A percentile compares a stretch with the other conserved stretches of the same genome.
Evolutionary conservation across 1,140 invertebrate genomes (phyloP).

Genomic region (Ylistrum balloti): DNA sequence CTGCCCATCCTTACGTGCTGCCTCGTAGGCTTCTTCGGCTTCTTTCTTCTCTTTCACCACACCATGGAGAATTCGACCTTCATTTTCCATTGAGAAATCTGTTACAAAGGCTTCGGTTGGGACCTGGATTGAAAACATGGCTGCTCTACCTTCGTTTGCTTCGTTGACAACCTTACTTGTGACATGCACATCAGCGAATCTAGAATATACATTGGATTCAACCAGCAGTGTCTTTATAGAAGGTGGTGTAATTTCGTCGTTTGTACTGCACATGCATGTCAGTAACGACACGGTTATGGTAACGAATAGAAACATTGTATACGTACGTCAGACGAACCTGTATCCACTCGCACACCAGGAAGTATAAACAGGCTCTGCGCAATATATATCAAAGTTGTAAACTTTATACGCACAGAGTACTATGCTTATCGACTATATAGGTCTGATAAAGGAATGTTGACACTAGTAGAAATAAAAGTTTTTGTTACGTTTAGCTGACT

Average conservation of each 20-base stretch:
- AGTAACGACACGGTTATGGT: not conserved
- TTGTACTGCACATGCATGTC: not conserved
- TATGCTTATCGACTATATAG: too few species aligned
- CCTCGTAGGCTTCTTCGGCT: conserved; percentile 60
- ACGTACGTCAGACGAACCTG: too few species aligned
- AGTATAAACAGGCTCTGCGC: not conserved
- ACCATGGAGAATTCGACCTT: conserved; percentile 52
- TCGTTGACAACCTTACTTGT: conserved; percentile 57
- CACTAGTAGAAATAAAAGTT: too few species aligned
- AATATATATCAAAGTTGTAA: too few species aligned
- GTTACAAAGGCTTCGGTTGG: conserved; percentile 71
- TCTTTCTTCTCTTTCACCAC: conserved; percentile 63
- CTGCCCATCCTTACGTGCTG: conserved; percentile 54
- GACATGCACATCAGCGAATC: conserved; percentile 62
- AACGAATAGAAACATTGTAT: not conserved
- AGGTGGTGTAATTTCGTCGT: not conserved
- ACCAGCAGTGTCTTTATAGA: conserved; percentile 50
- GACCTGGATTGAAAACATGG: conserved; percentile 65
- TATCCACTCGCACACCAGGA: too few species aligned
- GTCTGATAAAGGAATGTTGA: too few species aligned
- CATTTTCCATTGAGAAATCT: conserved; percentile 67
- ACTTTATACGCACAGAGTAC: too few species aligned
- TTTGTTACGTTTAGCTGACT: too few species aligned
- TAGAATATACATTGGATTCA: conserved; percentile 50
- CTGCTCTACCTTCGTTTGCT: conserved; percentile 47